Evolutionary conservation across 2,113 vertebrate genomes (phyloP).

Genomic region (Syrmaticus mikado): DNA sequence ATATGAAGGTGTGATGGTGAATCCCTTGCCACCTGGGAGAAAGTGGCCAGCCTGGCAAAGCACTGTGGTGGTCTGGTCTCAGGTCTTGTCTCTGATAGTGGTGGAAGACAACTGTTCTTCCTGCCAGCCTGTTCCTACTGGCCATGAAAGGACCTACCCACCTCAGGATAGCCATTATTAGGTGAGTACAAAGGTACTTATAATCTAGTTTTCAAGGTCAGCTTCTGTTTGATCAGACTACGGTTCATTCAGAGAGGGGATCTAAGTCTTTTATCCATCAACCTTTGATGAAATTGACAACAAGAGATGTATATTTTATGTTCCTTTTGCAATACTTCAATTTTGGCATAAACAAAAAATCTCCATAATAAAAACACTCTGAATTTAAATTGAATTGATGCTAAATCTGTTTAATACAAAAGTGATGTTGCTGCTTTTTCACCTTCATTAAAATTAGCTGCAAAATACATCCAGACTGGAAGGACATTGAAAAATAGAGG

Average conservation of each 20-base stretch:
- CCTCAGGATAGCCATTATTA: neutral
- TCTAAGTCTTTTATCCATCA: fast-evolving
- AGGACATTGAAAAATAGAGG: neutral
- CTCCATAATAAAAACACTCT: neutral
- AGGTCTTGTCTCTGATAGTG: fast-evolving
- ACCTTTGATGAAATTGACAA: neutral
- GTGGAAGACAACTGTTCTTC: fast-evolving
- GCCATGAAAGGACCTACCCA: neutral
- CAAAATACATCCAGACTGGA: neutral
- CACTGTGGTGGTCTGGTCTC: fast-evolving
- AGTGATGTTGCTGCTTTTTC: neutral
- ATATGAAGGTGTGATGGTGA: neutral
- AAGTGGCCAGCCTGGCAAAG: neutral
- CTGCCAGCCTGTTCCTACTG: neutral
- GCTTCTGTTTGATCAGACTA: neutral
- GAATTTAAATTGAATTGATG: neutral
- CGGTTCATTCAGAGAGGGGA: neutral
- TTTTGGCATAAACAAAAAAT: neutral
- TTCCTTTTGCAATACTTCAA: neutral
- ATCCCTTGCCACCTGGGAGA: neutral
- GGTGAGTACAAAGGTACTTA: neutral
- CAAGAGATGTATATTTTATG: neutral
- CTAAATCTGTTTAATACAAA: neutral
- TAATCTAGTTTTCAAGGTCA: neutral
- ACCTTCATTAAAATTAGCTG: neutral